phyloP scores from a whole-genome alignment of 2,113 vertebrate genomes.

The Asarcornis scutulata region DNA sequence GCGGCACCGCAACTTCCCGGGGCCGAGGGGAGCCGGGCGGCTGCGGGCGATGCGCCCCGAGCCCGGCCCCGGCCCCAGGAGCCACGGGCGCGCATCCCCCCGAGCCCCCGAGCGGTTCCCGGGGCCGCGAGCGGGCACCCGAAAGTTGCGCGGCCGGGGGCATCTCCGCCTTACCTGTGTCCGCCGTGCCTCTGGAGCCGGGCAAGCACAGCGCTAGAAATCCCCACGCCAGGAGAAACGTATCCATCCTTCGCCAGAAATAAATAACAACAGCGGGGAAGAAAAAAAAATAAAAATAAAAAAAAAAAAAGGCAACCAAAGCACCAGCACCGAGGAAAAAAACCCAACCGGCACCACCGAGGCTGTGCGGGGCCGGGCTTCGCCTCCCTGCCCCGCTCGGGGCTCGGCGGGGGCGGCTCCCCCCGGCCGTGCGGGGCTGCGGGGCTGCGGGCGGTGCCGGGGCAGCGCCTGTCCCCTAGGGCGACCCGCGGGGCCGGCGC shows the following conservation, averaged over 20 bases:
- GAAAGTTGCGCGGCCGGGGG: too few species aligned
- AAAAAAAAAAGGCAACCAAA: too few species aligned
- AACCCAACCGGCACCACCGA: too few species aligned
- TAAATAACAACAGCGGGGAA: background rate
- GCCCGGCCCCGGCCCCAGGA: background rate
- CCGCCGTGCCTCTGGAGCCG: slow-evolving; percentile 75
- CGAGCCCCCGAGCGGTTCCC: background rate
- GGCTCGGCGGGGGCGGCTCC: background rate
- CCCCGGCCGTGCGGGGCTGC: background rate
- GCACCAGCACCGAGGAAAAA: too few species aligned
- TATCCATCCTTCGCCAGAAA: slow-evolving; percentile 83
- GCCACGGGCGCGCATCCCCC: background rate
- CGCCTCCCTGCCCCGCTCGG: background rate
- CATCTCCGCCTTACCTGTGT: slow-evolving; percentile 80
- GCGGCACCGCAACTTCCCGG: background rate
- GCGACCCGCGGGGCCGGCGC: background rate
- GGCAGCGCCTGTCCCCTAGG: background rate
- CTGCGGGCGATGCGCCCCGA: background rate
- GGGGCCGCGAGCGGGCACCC: too few species aligned
- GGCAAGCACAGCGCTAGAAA: slow-evolving; percentile 80
- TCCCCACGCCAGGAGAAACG: slow-evolving; percentile 83
- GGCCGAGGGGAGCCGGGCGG: background rate
- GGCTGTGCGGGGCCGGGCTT: background rate
- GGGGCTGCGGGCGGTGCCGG: background rate
- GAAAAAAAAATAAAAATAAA: too few species aligned